phyloP scores from a whole-genome alignment of 2,888 invertebrate species.

The Oithona nana region DNA sequence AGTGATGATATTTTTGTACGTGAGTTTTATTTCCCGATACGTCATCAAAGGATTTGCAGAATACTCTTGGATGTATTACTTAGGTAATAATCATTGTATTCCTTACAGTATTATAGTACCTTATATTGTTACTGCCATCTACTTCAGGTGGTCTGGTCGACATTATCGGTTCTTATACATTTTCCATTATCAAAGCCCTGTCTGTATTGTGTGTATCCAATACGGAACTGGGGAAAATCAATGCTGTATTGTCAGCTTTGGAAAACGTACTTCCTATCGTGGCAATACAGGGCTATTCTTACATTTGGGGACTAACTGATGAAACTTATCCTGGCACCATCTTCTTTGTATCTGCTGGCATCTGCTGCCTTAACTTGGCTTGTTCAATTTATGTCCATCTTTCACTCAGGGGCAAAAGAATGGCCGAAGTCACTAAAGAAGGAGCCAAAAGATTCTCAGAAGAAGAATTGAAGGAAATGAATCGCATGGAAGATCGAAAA shows the following conservation, averaged over 20 bases:
- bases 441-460: not conserved
- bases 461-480: not conserved
- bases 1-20: not conserved
- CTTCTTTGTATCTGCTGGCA: not conserved
- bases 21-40: not conserved
- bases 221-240: not conserved
- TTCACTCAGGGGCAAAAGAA: not conserved
- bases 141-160: not conserved
- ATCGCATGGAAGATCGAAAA: not conserved
- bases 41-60: not conserved
- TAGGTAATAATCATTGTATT: not conserved
- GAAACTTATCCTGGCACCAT: not conserved
- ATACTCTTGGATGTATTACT: constrained; percentile 8
- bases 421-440: not conserved
- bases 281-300: not conserved
- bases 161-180: not conserved
- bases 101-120: not conserved
- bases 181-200: not conserved
- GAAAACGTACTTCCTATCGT: not conserved
- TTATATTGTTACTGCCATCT: not conserved
- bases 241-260: not conserved
- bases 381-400: not conserved
- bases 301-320: not conserved
- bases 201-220: not conserved
- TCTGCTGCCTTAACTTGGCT: not conserved